Conservation (phyloP, 2,888 invertebrate genomes). For the Mamestra brassicae region DNA sequence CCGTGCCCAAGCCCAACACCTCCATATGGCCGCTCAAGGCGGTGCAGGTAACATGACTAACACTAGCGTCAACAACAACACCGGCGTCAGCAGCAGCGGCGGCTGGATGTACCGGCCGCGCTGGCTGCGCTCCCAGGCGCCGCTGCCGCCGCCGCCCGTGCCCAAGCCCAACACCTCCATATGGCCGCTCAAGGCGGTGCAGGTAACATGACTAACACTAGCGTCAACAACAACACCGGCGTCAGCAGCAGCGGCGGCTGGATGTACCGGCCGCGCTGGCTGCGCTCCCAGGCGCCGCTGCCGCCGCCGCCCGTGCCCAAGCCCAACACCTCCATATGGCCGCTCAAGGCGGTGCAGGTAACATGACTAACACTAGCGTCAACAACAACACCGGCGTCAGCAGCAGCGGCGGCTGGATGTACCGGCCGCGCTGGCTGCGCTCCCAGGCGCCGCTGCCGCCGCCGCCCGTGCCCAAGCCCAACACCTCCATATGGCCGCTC, state of each 20-base stretch:
- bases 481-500: too few relatives aligned
- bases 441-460: constrained; percentile 8
- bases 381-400: constrained; percentile 32
- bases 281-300: too few relatives aligned
- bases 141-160: too few relatives aligned
- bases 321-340: constrained; percentile 40
- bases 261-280: too few relatives aligned
- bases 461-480: too few relatives aligned
- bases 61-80: constrained; percentile 4
- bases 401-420: constrained; percentile 55
- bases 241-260: too few relatives aligned
- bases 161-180: too few relatives aligned
- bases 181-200: too few relatives aligned
- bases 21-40: constrained; percentile 79
- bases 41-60: constrained; percentile 72
- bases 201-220: too few relatives aligned
- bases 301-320: too few relatives aligned
- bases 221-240: constrained; percentile 66
- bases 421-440: constrained; percentile 80
- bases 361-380: constrained; percentile 30
- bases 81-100: constrained; percentile 48
- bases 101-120: constrained; percentile 40
- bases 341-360: constrained; percentile 66
- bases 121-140: constrained; percentile 79
- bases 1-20: constrained; percentile 54